Evolutionary conservation across 2,888 invertebrate genomes (phyloP), one percentile per base, ranked within the genome.

Genomic region (Euzetes globulus): DNA sequence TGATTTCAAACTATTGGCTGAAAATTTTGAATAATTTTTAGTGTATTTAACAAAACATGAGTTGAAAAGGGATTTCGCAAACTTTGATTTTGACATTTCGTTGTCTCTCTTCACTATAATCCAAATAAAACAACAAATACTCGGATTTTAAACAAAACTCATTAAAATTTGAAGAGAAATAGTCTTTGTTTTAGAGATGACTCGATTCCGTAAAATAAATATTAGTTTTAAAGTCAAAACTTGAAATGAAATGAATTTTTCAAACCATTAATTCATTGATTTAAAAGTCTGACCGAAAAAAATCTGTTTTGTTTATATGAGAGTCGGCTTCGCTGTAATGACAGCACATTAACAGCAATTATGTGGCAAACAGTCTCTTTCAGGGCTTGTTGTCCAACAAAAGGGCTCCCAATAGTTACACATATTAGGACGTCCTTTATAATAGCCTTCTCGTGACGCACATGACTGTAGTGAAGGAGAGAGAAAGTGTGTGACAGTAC

Each of bases 81-180:
- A 50, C 50, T 50, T 50, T 50, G 19, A 50, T 50, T 50, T 50
- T 50, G 50, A 50, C 50, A 50, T 50, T 50, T 50, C 50, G 50
- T 50, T 50, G 50, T 50, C 50, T 50, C 50, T n/a, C 17, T 50
- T 50, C n/a, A 50, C n/a, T n/a, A n/a, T 6, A 33, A 33, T 4
- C 9, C 17, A 50, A 17, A 50, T 50, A 50, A n/a, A 50, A 50
- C 50, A 50, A n/a, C 50, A 19, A 50, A 19, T n/a, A 50, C 17
- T n/a, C n/a, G 50, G 6, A n/a, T 33, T 33, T 33, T 33, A 33
- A 9, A 33, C 33, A 33, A 33, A 33, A 33, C 5, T 33, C 33
- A 33, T 9, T 33, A 4, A 33, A 33, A 33, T 6, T n/a, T n/a
- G n/a, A 4, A 33, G 33, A 6, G 33, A 33, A 33, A 33, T 33